Evolutionary conservation across 2,113 vertebrate species (phyloP).

Genomic region (Gnathonemus echidnorhynchus): DNA sequence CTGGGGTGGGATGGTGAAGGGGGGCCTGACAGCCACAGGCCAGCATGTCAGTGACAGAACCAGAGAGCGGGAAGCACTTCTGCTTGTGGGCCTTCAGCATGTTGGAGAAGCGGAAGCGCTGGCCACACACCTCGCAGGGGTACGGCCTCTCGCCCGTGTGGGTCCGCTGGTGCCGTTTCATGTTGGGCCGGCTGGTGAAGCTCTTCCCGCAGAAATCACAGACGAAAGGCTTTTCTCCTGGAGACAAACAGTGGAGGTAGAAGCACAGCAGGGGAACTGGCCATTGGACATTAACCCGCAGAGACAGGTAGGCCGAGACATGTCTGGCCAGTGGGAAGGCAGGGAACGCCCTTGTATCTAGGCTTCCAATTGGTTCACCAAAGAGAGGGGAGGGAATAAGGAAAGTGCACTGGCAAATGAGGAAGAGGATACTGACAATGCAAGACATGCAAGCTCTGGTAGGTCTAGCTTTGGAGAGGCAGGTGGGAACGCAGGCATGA

Average conservation of each 20-base stretch:
- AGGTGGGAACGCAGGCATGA: neutral
- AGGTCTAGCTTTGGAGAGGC: neutral
- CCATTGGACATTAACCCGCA: neutral
- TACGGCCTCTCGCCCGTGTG: constrained; percentile 98
- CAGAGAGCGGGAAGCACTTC: constrained; percentile 75
- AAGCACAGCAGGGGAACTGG: neutral
- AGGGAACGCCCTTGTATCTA: neutral
- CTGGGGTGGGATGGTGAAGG: constrained; percentile 48
- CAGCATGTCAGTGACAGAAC: constrained; percentile 71
- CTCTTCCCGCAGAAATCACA: constrained; percentile 99
- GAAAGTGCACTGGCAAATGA: neutral
- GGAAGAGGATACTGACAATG: neutral
- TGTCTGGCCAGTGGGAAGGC: neutral
- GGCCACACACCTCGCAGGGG: constrained; percentile 88
- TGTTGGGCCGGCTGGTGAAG: constrained; percentile 97
- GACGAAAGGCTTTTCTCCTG: constrained; percentile 97
- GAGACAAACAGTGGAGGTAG: constrained; percentile 9
- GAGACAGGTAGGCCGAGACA: neutral
- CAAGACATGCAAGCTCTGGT: neutral
- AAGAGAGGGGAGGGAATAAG: neutral
- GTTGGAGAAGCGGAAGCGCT: constrained; percentile 97
- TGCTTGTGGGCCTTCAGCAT: constrained; percentile 98
- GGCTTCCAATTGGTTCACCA: neutral
- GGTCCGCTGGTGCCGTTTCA: constrained; percentile 92
- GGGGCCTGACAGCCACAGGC: constrained; percentile 60